These are phyloP conservation scores for Acrobeloides nanus DNA, from an alignment of 2,888 invertebrate genomes.

Conservation along the genomic window DNA sequence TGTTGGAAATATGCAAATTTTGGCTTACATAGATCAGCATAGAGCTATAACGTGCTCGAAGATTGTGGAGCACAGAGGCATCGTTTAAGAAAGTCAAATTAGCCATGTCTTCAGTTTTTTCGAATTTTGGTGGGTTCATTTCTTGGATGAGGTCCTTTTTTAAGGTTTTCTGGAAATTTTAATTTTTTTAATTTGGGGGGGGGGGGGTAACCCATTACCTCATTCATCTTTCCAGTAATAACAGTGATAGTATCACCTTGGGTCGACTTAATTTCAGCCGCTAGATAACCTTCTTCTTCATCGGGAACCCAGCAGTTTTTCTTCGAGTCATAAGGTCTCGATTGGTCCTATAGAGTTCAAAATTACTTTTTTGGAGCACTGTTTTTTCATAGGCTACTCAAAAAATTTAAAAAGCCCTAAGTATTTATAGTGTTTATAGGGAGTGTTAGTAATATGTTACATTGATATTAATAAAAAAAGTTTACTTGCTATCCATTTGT, in stretches of 20 bases:
- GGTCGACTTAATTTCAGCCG: slow-evolving; percentile 93
- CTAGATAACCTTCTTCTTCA: slow-evolving; percentile 73
- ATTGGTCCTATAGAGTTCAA: slow-evolving; percentile 69
- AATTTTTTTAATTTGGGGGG: too few species aligned
- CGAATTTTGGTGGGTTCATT: slow-evolving; percentile 98
- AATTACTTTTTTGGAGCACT: neutral
- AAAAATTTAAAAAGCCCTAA: too few species aligned
- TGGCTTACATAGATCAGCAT: slow-evolving; percentile 66
- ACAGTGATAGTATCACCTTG: slow-evolving; percentile 95
- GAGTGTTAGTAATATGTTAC: too few species aligned
- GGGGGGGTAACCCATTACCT: too few species aligned
- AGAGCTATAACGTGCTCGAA: slow-evolving; percentile 93
- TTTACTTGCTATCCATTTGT: too few species aligned
- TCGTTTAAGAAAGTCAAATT: slow-evolving; percentile 98
- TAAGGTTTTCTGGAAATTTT: slow-evolving; percentile 66
- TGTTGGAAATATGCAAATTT: neutral
- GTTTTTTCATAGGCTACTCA: too few species aligned
- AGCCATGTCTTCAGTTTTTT: slow-evolving; percentile 66
- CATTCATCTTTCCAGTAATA: slow-evolving; percentile 54
- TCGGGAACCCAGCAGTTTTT: slow-evolving; percentile 99
- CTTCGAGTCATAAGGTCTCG: slow-evolving; percentile 98
- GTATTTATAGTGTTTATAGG: too few species aligned
- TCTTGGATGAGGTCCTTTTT: slow-evolving; percentile 79
- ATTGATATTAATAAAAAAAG: too few species aligned
- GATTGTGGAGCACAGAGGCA: slow-evolving; percentile 94